A percentile compares a stretch with the other conserved stretches of the same genome.
phyloP scores from a whole-genome alignment of 2,888 invertebrate genomes.

The Troglohyphantes excavatus region DNA sequence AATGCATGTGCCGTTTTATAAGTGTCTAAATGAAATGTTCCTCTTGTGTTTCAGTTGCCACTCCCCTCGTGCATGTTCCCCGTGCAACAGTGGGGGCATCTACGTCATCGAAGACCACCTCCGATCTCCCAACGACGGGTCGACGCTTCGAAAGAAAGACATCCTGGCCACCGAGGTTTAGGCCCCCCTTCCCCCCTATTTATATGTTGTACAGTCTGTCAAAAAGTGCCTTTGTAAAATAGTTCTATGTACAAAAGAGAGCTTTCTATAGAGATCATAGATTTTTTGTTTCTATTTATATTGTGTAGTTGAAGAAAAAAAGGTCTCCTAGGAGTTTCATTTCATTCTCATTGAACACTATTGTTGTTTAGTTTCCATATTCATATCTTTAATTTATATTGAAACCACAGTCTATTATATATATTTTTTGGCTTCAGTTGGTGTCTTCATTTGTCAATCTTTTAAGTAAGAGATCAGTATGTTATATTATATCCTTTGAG shows the following conservation, averaged over 20 bases:
- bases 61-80: slow-evolving; percentile 53
- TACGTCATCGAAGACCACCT: slow-evolving; percentile 71
- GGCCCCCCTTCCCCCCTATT: too few relatives aligned
- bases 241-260: slow-evolving; percentile 76
- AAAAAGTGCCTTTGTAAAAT: slow-evolving; percentile 77
- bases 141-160: slow-evolving; percentile 19
- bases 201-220: slow-evolving; percentile 71
- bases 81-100: slow-evolving; percentile 60
- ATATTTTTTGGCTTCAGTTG: not conserved
- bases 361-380: slow-evolving; percentile 27
- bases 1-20: too few relatives aligned
- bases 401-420: not conserved
- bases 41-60: slow-evolving; percentile 49
- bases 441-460: slow-evolving; percentile 18
- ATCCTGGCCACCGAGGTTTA: slow-evolving; percentile 71
- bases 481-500: not conserved
- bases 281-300: slow-evolving; percentile 74
- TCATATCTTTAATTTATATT: slow-evolving; percentile 18
- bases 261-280: slow-evolving; percentile 77
- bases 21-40: not conserved
- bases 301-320: slow-evolving; percentile 59
- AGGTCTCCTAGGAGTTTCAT: slow-evolving; percentile 41
- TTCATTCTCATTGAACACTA: slow-evolving; percentile 34
- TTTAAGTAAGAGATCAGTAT: slow-evolving; percentile 15
- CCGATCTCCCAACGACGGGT: slow-evolving; percentile 21